These are phyloP conservation scores for Dendrocincla tyrannina DNA, from an alignment of 2,797 vertebrate genomes.

Conservation along the genomic window DNA sequence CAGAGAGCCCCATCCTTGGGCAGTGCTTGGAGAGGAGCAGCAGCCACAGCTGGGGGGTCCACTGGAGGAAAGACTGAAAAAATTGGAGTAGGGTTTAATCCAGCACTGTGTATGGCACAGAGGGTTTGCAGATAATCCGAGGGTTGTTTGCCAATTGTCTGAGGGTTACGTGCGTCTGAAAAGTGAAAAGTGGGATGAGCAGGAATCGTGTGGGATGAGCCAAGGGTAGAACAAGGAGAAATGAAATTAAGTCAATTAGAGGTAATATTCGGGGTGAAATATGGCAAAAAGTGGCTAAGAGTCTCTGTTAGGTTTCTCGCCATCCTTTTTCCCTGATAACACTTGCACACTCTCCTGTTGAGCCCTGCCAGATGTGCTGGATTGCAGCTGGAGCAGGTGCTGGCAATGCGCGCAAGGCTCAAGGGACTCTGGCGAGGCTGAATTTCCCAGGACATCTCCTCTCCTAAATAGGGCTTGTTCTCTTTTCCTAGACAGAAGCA, in stretches of 20 bases:
- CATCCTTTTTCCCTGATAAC: background rate
- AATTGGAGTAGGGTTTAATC: background rate
- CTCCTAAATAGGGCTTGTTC: conserved; percentile 74
- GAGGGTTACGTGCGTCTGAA: rapidly evolving
- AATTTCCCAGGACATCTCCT: background rate
- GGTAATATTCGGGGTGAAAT: background rate
- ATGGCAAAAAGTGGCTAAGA: background rate
- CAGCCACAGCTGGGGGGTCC: background rate
- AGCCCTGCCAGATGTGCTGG: background rate
- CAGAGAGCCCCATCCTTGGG: background rate
- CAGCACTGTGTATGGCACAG: background rate
- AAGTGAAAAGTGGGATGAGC: background rate
- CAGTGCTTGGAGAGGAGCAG: background rate
- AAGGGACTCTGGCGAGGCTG: background rate
- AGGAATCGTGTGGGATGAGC: background rate
- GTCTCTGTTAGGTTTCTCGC: background rate
- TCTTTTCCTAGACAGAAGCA: conserved; percentile 80
- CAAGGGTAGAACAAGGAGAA: background rate
- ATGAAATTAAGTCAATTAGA: background rate
- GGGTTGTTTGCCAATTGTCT: background rate
- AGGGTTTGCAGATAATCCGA: background rate
- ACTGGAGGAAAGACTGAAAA: background rate
- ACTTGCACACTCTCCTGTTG: background rate
- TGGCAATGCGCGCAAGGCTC: rapidly evolving
- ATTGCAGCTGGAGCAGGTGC: background rate